phyloP scores from a whole-genome alignment of 2,888 invertebrate species.

The Herminia tarsipennalis region DNA sequence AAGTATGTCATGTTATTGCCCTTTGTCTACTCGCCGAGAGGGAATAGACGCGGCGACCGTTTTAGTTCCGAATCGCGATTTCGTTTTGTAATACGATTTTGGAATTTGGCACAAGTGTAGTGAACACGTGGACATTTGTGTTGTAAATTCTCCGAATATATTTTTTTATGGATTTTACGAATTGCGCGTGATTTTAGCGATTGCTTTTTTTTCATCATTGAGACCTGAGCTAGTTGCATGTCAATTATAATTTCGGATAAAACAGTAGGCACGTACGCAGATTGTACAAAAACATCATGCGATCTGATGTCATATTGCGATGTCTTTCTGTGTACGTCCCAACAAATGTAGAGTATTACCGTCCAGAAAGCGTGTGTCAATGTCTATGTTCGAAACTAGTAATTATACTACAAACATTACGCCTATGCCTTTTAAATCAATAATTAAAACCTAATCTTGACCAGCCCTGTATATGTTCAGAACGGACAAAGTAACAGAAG shows the following conservation, averaged over 20 bases:
- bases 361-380: conserved; percentile 46
- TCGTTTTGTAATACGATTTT: conserved; percentile 53
- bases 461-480: conserved; percentile 31
- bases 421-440: conserved; percentile 38
- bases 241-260: conserved; percentile 53
- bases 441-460: conserved; percentile 20
- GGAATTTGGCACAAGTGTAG: conserved; percentile 59
- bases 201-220: conserved; percentile 41
- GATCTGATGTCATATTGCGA: conserved; percentile 9
- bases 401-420: conserved; percentile 41
- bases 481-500: conserved; percentile 26
- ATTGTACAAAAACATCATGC: conserved; percentile 7
- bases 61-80: conserved; percentile 56
- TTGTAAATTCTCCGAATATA: conserved; percentile 57
- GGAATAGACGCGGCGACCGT: conserved; percentile 46
- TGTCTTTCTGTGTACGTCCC: conserved; percentile 28
- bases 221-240: conserved; percentile 51
- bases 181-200: conserved; percentile 46
- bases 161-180: conserved; percentile 69
- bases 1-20: conserved; percentile 55
- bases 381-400: conserved; percentile 49
- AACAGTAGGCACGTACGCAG: conserved; percentile 49
- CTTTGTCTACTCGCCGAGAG: conserved; percentile 46
- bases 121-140: conserved; percentile 51
- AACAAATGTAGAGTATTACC: conserved; percentile 43